Percentiles rank a stretch among this genome's conserved stretches.
These are phyloP conservation scores for Chirona hameri DNA, from an alignment of 2,888 invertebrate species.

Conservation along the genomic window DNA sequence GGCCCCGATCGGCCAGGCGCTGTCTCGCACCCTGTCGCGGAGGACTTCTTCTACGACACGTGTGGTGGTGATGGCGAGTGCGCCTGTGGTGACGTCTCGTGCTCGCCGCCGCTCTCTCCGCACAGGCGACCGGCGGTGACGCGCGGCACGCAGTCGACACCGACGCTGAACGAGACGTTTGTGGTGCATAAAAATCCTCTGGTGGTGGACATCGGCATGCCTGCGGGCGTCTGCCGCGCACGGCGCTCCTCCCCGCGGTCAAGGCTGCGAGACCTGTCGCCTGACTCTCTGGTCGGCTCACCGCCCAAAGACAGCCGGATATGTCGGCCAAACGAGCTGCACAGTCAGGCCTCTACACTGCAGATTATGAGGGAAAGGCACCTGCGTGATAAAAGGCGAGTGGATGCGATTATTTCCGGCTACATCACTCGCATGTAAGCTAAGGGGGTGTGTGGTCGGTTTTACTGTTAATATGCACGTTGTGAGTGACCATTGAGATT, in stretches of 20 bases:
- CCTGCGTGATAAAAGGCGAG: background rate
- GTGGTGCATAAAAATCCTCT: background rate
- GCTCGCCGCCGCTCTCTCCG: background rate
- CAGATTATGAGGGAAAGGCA: background rate
- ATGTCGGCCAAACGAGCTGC: background rate
- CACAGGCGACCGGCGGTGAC: background rate
- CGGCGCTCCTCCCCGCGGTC: background rate
- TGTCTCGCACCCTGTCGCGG: background rate
- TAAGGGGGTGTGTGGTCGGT: no score
- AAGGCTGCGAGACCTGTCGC: background rate
- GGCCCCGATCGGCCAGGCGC: background rate
- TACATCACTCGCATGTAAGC: background rate
- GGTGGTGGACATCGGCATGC: slow-evolving; percentile 23
- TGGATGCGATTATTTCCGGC: background rate
- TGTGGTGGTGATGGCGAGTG: background rate
- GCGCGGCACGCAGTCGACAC: background rate
- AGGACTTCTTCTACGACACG: background rate
- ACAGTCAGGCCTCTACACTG: background rate
- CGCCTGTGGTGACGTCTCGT: background rate
- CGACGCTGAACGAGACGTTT: background rate
- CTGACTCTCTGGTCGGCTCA: background rate
- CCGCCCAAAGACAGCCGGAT: background rate
- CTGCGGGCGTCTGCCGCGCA: background rate
- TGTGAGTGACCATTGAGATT: no score
- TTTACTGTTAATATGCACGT: no score